Conservation (phyloP, 2,888 invertebrate species). For the Hyppa rectilinea region DNA sequence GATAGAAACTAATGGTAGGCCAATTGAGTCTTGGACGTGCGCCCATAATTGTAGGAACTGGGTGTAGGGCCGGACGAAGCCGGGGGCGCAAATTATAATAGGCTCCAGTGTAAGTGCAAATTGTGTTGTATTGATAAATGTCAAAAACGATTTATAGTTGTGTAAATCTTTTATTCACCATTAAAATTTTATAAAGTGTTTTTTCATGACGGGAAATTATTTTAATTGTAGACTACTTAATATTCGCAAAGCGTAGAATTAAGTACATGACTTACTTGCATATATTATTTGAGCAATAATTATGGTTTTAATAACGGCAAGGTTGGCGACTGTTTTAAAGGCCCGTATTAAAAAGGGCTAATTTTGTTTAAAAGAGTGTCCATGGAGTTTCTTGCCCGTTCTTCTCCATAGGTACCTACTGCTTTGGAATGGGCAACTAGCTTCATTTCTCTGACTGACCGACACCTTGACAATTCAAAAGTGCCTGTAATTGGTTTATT, state of each 20-base stretch:
- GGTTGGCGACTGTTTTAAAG: no score
- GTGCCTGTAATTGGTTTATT: no score
- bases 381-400: no score
- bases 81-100: slow-evolving; percentile 75
- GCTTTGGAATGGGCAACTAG: no score
- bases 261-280: slow-evolving; percentile 69
- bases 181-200: slow-evolving; percentile 12
- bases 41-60: slow-evolving; percentile 76
- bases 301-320: slow-evolving; percentile 63
- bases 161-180: slow-evolving; percentile 25
- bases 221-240: slow-evolving; percentile 38
- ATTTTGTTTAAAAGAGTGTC: no score
- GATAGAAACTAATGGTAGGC: slow-evolving; percentile 72
- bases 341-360: no score
- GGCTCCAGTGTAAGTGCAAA: slow-evolving; percentile 65
- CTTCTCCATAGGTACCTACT: no score
- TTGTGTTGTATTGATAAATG: slow-evolving; percentile 78
- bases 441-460: no score
- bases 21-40: slow-evolving; percentile 71
- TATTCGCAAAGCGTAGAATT: slow-evolving; percentile 33
- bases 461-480: no score
- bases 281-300: slow-evolving; percentile 66
- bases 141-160: slow-evolving; percentile 70
- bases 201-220: slow-evolving; percentile 45
- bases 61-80: slow-evolving; percentile 67